A percentile compares a stretch with the other conserved stretches of the same genome.
These are phyloP conservation scores for Agrotis ipsilon DNA, from an alignment of 2,888 invertebrate genomes.

Conservation along the genomic window DNA sequence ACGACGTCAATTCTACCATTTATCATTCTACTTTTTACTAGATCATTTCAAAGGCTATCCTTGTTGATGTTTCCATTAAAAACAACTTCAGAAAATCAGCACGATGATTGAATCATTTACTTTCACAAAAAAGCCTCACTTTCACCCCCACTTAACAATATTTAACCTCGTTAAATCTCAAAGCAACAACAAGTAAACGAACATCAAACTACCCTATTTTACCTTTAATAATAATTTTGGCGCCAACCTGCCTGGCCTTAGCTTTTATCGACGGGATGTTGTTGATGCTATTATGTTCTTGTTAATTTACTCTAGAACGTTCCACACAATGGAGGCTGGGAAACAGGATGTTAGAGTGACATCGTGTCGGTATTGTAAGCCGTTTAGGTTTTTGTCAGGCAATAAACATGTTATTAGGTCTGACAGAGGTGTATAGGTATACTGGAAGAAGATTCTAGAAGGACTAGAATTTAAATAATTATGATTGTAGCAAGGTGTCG, in stretches of 20 bases:
- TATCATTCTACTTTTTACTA: background rate
- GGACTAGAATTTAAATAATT: background rate
- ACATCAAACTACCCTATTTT: constrained; percentile 30
- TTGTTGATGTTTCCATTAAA: background rate
- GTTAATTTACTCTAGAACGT: constrained; percentile 43
- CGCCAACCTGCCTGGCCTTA: constrained; percentile 30
- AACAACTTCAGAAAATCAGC: background rate
- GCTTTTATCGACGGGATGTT: constrained; percentile 35
- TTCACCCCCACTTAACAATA: background rate
- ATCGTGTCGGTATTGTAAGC: constrained; percentile 25
- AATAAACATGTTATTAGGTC: constrained; percentile 22
- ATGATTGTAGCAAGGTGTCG: background rate
- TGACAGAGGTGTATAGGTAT: background rate
- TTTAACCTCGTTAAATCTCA: constrained; percentile 18
- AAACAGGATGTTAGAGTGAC: constrained; percentile 35
- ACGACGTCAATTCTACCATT: background rate
- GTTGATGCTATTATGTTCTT: constrained; percentile 38
- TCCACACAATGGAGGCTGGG: constrained; percentile 28
- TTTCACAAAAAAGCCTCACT: background rate
- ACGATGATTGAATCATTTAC: background rate
- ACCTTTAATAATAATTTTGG: constrained; percentile 35
- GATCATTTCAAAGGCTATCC: background rate
- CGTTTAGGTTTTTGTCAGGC: constrained; percentile 38
- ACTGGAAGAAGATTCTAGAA: constrained; percentile 16
- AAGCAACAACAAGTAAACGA: constrained; percentile 12